Evolutionary conservation across 2,797 vertebrate species (phyloP), one percentile per base, ranked within the genome.

Genomic region (Trachurus trachurus): DNA sequence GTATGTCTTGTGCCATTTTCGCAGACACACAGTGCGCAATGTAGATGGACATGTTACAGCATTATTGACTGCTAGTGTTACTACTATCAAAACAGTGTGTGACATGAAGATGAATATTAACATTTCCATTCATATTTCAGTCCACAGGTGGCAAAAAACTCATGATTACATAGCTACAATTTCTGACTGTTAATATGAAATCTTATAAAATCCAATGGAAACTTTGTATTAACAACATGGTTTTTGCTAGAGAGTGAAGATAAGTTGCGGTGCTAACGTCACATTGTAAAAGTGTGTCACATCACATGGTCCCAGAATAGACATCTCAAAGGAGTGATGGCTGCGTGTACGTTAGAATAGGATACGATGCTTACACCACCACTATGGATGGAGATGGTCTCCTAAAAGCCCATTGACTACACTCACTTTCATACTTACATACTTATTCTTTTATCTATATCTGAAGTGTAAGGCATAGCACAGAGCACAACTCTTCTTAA

Each of bases 251-350:
- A 8, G 60, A 37, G 40, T 50, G 53, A 74, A 76, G 37, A 76
- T 57, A 29, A 78, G 45, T 50, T 59, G 12, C 9, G 2, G 17
- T 0, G 31, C 16, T 67, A n/a, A 62, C 59, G 29, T 39, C 45
- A 39, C 5, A 16, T 1, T 2, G 8, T 22, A 5, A 78, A 79
- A 83, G 34, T 80, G 74, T 39, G 83, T 82, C 58, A 81, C 54
- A 83, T 74, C 71, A 67, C 39, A 58, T 34, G 15, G 1, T 65
- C 67, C 59, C 19, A 84, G 69, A 89, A 88, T 92, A 86, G 74
- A 21, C 44, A 37, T 71, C 66, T 78, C 76, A 22, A 42, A 81
- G 52, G 45, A 84, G 80, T 26, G 0, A 42, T 52, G 50, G 58
- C 62, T 50, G 77, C 58, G 17, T 79, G 57, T 22, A 50, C 21